A percentile compares a stretch with the other conserved stretches of the same genome.
These are phyloP conservation scores for Xenops minutus DNA, from an alignment of 2,797 vertebrate genomes.

Conservation along the genomic window DNA sequence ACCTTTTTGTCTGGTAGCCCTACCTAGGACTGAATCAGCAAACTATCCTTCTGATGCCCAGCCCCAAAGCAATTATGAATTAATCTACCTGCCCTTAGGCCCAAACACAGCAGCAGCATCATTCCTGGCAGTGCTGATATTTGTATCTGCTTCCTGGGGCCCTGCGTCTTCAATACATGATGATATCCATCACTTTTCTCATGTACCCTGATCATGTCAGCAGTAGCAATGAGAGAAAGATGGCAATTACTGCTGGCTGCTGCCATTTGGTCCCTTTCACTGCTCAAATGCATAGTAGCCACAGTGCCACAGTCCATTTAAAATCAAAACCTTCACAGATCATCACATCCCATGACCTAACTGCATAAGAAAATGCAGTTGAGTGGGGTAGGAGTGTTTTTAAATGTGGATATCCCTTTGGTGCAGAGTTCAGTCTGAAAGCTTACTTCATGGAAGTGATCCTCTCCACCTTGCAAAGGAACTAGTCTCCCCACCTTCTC, in stretches of 20 bases:
- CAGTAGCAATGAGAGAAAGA: background rate
- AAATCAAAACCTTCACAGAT: background rate
- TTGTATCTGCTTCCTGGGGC: fast-evolving
- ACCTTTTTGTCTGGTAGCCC: background rate
- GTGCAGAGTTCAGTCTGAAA: background rate
- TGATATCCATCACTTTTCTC: background rate
- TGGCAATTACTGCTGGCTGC: background rate
- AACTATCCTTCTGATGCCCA: background rate
- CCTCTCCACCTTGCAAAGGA: background rate
- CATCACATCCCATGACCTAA: background rate
- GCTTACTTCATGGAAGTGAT: background rate
- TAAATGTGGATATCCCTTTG: background rate
- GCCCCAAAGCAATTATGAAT: background rate
- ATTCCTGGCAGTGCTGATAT: background rate
- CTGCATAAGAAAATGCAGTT: background rate
- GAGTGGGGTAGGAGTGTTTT: background rate
- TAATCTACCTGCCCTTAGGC: background rate
- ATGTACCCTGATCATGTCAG: background rate
- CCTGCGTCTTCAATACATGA: background rate
- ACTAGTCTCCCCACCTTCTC: background rate
- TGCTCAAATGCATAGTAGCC: background rate
- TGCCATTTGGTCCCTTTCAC: background rate
- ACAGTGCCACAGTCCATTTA: background rate
- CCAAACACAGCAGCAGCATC: background rate
- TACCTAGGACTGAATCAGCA: background rate